These are phyloP conservation scores for Hylyphantes graminicola DNA, from an alignment of 1,140 invertebrate genomes.

Conservation along the genomic window DNA sequence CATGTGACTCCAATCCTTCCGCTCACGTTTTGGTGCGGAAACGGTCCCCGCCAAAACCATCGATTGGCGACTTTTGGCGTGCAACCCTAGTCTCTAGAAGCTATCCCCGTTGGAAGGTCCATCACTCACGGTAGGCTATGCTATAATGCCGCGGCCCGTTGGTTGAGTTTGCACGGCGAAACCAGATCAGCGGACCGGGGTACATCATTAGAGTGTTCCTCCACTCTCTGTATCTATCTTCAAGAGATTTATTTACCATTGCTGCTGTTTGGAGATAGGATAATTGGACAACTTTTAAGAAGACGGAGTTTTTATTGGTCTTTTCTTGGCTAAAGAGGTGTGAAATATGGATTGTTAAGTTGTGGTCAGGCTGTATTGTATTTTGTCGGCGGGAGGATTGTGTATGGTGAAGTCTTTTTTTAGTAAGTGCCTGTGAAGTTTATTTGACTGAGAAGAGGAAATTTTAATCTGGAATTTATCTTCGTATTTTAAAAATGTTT, in stretches of 20 bases:
- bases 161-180: constrained; percentile 49
- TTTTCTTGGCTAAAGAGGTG: too few relatives aligned
- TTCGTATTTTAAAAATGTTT: too few relatives aligned
- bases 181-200: constrained; percentile 46
- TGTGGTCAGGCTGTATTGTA: too few relatives aligned
- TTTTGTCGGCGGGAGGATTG: too few relatives aligned
- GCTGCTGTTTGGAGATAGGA: constrained; percentile 12
- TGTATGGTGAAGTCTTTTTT: too few relatives aligned
- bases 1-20: background rate
- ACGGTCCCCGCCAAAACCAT: constrained; percentile 38
- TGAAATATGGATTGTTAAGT: too few relatives aligned
- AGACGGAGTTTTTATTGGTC: too few relatives aligned
- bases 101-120: constrained; percentile 46
- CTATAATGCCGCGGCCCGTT: constrained; percentile 51
- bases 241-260: constrained; percentile 54
- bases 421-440: too few relatives aligned
- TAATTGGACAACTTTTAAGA: constrained; percentile 57
- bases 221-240: constrained; percentile 10
- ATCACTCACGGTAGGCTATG: constrained; percentile 46
- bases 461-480: too few relatives aligned
- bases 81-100: constrained; percentile 5
- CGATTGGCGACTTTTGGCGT: constrained; percentile 25
- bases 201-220: constrained; percentile 57
- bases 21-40: background rate
- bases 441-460: too few relatives aligned